Conservation (phyloP, 2,797 vertebrate species). For the Danio tinwini region DNA sequence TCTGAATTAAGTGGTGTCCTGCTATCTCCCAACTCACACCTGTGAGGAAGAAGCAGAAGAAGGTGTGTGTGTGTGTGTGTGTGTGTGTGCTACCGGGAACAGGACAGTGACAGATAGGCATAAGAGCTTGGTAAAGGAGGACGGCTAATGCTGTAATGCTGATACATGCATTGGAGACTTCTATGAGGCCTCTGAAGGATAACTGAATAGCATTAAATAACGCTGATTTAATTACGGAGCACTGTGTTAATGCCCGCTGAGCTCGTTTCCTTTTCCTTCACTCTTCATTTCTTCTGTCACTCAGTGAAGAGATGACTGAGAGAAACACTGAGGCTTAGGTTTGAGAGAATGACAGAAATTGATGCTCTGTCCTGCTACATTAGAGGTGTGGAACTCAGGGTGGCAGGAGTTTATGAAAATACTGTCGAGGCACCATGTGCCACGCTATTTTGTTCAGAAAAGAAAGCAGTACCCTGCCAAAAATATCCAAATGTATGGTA, state of each 20-base stretch:
- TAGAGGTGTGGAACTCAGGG: not conserved
- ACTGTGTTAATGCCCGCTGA: slow-evolving; percentile 25
- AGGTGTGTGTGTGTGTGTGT: not conserved
- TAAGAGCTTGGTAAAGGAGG: slow-evolving; percentile 20
- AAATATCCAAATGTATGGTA: not conserved
- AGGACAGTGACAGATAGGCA: slow-evolving; percentile 39
- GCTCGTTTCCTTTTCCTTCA: slow-evolving; percentile 22
- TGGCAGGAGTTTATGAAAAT: not conserved
- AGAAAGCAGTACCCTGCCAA: not conserved
- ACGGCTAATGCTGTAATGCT: slow-evolving; percentile 24
- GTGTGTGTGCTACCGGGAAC: slow-evolving; percentile 8
- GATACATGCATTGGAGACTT: slow-evolving; percentile 19
- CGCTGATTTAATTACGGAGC: slow-evolving; percentile 37
- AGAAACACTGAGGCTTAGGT: slow-evolving; percentile 20
- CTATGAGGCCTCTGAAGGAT: slow-evolving; percentile 38
- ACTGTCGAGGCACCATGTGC: not conserved
- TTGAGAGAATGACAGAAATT: slow-evolving; percentile 10
- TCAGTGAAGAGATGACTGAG: slow-evolving; percentile 8
- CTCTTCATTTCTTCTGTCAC: slow-evolving; percentile 49
- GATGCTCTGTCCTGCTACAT: not conserved
- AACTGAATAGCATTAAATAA: slow-evolving; percentile 51
- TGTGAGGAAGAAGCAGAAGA: slow-evolving; percentile 18
- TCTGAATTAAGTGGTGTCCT: slow-evolving; percentile 47
- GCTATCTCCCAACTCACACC: slow-evolving; percentile 38
- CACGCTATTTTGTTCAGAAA: not conserved